These are phyloP conservation scores for Drosophila pseudoobscura DNA, from an alignment of 1,140 invertebrate species.

Conservation along the genomic window DNA sequence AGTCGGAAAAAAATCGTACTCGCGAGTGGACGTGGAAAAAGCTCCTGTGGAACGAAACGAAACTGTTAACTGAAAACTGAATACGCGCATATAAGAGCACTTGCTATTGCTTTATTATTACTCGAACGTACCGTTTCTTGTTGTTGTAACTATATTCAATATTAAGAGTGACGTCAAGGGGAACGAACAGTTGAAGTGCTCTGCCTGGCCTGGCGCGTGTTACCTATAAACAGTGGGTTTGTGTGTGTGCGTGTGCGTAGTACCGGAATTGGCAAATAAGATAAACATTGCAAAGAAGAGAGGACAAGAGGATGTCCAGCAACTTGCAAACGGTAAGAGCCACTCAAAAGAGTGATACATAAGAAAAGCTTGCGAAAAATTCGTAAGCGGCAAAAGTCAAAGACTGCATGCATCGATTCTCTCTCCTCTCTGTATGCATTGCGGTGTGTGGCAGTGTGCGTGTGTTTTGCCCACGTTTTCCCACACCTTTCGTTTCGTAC, in stretches of 20 bases:
- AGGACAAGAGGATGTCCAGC: conserved; percentile 48
- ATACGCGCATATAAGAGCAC: conserved; percentile 9
- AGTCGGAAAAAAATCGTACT: conserved; percentile 49
- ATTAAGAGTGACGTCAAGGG: conserved; percentile 39
- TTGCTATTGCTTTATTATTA: conserved; percentile 19
- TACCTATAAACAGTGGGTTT: conserved; percentile 8
- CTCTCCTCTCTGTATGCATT: neutral
- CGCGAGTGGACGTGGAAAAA: conserved; percentile 43
- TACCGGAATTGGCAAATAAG: conserved; percentile 9
- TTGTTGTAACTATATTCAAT: conserved; percentile 27
- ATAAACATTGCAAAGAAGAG: conserved; percentile 3
- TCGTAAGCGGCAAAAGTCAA: too few species aligned
- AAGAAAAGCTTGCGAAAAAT: neutral
- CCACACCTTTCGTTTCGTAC: conserved; percentile 6
- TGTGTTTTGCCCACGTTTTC: conserved; percentile 15
- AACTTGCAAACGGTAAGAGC: conserved; percentile 68
- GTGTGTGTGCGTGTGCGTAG: conserved; percentile 7
- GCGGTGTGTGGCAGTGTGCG: neutral
- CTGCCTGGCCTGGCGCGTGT: conserved; percentile 10
- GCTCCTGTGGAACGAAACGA: neutral
- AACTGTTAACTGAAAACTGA: conserved; percentile 44
- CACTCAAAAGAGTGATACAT: neutral
- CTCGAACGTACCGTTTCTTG: conserved; percentile 6
- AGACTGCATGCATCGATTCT: neutral
- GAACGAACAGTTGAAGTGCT: conserved; percentile 20